Base-by-base conservation (phyloP, 2,113 vertebrate genomes). In the Leucopsar rothschildi region DNA sequence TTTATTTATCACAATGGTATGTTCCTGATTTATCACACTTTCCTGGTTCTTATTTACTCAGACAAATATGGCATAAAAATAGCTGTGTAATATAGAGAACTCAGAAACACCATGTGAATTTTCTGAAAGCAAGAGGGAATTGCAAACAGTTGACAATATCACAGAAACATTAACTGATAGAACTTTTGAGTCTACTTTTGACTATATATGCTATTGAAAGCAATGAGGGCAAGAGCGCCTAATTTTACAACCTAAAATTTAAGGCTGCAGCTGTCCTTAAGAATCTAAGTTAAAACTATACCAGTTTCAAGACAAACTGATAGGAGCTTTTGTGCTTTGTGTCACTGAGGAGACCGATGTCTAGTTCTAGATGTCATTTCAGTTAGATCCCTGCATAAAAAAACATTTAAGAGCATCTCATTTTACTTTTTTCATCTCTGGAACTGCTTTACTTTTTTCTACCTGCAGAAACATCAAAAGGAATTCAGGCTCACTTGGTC, bases 1-100 rank as follows among this genome's bases (percentile, higher is more conserved):
- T 98, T 98, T 97, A 97, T 98, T 98, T 97, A 96, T 97, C 96
- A 79, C 94, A 71, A 96, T 87, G 80, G 84, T 82, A 72, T 65
- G 91, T 86, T 97, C 88, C 86, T 95, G 81, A 90, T 83, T 95
- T 88, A 95, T 94, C 95, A 72, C 86, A 73, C 76, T 88, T 95
- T 27, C 66, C 73, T 83, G 80, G 19, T 70, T 40, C 68, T 84
- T 96, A 90, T 95, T 96, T 95, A 75, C 75, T 39, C 39, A 40
- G 83, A 77, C 75, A 69, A 53, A 82, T 70, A 95, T 92, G 90
- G 76, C 55, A 69, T 65, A 71, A 69, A 84, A 61, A 90, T 86
- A 92, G 93, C 90, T 90, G 77, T 90, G 88, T 85, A 79, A 88
- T 72, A 49, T 39, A 68, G 23, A 49, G 64, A 82, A 75, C 52